Evolutionary conservation across 2,888 invertebrate genomes (phyloP).

Genomic region (Sminthurinus aureus): DNA sequence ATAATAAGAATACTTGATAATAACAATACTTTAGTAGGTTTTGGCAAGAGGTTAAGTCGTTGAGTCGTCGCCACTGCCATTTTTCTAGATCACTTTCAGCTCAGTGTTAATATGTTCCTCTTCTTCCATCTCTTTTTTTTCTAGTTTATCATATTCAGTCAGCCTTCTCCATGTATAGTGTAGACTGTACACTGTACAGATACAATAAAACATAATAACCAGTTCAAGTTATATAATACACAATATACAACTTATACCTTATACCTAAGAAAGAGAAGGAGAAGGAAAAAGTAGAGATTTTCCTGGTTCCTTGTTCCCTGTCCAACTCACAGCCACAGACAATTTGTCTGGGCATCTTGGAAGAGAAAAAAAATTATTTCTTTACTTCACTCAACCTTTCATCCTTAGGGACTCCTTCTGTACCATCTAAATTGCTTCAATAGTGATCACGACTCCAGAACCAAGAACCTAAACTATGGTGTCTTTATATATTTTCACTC

Average conservation of each 20-base stretch:
- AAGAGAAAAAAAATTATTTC: conserved; percentile 50
- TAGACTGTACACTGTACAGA: too few species aligned
- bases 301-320: background rate
- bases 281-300: too few species aligned
- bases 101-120: conserved; percentile 8
- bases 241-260: too few species aligned
- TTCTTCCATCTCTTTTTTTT: conserved; percentile 21
- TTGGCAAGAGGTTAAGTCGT: background rate
- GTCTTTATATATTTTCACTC: conserved; percentile 17
- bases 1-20: background rate
- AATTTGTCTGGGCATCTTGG: conserved; percentile 26
- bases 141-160: too few species aligned
- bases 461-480: conserved; percentile 24
- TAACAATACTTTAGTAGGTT: background rate
- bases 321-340: conserved; percentile 4
- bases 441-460: conserved; percentile 29
- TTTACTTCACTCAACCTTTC: conserved; percentile 42
- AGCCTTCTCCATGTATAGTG: too few species aligned
- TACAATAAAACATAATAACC: too few species aligned
- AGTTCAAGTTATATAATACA: too few species aligned
- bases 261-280: too few species aligned
- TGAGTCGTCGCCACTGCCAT: conserved; percentile 28
- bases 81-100: conserved; percentile 20
- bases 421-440: conserved; percentile 33
- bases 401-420: conserved; percentile 37